phyloP scores from a whole-genome alignment of 2,797 vertebrate species.

The Neosilurus hyrtlii region DNA sequence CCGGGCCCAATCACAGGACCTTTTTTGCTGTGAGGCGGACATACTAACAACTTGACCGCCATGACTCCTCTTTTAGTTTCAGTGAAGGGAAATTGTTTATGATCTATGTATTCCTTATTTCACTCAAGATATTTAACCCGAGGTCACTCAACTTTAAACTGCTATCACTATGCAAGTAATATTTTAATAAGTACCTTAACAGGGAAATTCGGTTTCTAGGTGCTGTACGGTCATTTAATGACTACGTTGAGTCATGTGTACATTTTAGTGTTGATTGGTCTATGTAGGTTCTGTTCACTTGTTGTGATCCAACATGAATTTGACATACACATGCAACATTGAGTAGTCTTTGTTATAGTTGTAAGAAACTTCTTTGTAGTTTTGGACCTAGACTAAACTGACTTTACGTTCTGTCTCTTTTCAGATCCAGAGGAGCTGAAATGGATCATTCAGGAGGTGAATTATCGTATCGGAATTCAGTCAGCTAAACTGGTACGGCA shows the following conservation, averaged over 20 bases:
- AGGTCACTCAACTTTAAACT: background rate
- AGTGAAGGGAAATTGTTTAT: background rate
- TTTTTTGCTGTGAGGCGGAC: no score
- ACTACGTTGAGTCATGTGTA: background rate
- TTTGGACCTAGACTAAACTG: background rate
- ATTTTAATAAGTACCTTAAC: background rate
- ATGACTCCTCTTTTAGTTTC: background rate
- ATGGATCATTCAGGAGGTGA: constrained; percentile 83
- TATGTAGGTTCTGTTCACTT: background rate
- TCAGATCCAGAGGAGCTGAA: constrained; percentile 80
- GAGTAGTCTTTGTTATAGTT: background rate
- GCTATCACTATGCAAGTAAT: background rate
- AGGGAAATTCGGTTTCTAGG: background rate
- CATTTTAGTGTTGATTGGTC: background rate
- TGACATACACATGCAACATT: no score
- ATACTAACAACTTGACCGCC: no score
- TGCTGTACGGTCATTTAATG: background rate
- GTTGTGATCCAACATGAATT: background rate
- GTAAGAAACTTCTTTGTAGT: background rate
- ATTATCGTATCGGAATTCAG: constrained; percentile 81
- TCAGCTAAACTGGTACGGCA: constrained; percentile 89
- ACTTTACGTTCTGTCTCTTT: background rate
- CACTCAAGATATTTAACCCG: background rate
- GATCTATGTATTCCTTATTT: background rate
- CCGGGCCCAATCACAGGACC: no score